Base-by-base conservation (phyloP, 1,140 invertebrate genomes). In the Latrodectus geometricus region DNA sequence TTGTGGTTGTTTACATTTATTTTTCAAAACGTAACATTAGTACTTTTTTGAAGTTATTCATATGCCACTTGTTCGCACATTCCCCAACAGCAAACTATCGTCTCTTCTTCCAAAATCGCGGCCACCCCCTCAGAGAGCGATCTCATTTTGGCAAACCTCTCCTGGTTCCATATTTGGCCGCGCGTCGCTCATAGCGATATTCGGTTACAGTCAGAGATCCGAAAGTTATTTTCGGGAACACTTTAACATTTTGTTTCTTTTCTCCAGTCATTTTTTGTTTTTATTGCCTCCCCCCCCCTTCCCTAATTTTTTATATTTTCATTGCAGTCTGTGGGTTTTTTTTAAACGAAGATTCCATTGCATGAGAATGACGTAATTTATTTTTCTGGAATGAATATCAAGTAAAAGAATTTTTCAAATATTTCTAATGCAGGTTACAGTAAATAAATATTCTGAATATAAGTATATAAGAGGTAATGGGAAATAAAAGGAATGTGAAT, bases 101-200 rank as follows among this genome's bases (percentile, higher is more conserved):
- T 68, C 23, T 20, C 52, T 50, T 35, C 82, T 48, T 68, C 73
- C 23, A 23, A n/a, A 12, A 70, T 61, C 69, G 11, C 23, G 70
- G 66, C 77, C 82, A 68, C 82, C 82, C 82, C 73, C 82, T 84
- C 74, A 7, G 17, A n/a, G 12, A 14, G n/a, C 50, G 21, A 49
- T 80, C 54, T 70, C 35, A 5, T 70, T 84, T 76, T 54, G 48
- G 73, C 72, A 23, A 50, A 61, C 21, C 21, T 69, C 82, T 35
- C 61, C 49, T 61, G 80, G 80, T 83, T 84, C 82, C 82, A 84
- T 84, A 84, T 84, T 84, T 74, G 82, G 82, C 82, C 35, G 48
- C 82, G 65, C 15, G 65, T 15, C 78, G 5, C 66, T 14, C 56
- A 12, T 9, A 15, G 23, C 73, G 76, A 84, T 84, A 84, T 84